Evolutionary conservation across 2,888 invertebrate genomes (phyloP), one percentile per base, ranked within the genome.

Genomic region (Saturnia japonica): DNA sequence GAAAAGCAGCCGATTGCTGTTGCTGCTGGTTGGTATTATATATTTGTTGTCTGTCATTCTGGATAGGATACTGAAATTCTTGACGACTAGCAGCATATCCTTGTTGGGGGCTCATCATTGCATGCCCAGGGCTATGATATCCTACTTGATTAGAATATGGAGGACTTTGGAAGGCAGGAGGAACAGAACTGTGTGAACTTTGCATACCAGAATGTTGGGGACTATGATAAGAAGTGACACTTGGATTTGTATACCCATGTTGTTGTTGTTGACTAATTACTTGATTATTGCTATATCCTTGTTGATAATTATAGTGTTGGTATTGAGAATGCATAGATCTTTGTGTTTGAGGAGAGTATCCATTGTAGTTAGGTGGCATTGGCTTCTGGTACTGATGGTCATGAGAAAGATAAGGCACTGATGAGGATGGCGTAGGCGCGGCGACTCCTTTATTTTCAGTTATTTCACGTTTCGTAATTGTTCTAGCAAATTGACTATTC

Each of bases 361-460:
- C 91, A 73, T 91, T 93, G 72, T 87, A 93, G 74, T 84, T 88
- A 54, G 81, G 74, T 25, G 87, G 80, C 34, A 81, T 71, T 6
- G 91, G 85, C 79, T 94, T 94, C 76, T 94, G 94, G 74, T 94
- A 94, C 72, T 93, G 93, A 76, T 94, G 94, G 74, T 94, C 94
- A 73, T 93, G 91, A 60, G 92, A 88, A 7, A 87, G 87, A 74
- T 93, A 94, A 78, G 91, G 87, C 80, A 83, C 87, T 72, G 89
- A 78, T 16, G 87, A 78, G 57, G 88, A 80, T 1, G 85, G 80
- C 19, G 78, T 72, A 7, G 73, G 70, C 8, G 86, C 82, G 25
- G 79, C 73, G 8, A 76, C 75, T 0, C 79, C 76, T 79, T 90
- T 90, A 60, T 77, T 87, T 74, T 92, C 91, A 1, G 81, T 69